Percentiles rank a stretch among this genome's conserved stretches.
Conservation (phyloP, 2,888 invertebrate genomes). For the Lamellibrachia columna region DNA sequence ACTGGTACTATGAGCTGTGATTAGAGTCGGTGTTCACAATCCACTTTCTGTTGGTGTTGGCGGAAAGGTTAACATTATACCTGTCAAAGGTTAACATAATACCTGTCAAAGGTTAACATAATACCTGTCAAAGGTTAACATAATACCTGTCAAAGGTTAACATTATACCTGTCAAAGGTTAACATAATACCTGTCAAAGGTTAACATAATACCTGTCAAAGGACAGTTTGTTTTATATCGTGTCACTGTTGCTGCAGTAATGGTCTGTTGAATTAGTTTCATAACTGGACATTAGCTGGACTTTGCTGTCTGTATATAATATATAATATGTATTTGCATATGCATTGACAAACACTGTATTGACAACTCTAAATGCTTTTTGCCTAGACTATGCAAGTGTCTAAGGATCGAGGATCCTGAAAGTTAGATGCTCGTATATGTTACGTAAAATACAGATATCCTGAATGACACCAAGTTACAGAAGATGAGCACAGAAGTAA, state of each 20-base stretch:
- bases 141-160: neutral
- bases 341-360: neutral
- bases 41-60: neutral
- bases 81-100: neutral
- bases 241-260: neutral
- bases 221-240: neutral
- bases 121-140: neutral
- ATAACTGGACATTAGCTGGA: neutral
- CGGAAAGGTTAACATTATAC: neutral
- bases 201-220: neutral
- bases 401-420: too few species aligned
- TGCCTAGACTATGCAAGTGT: too few species aligned
- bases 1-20: neutral
- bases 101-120: neutral
- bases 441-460: too few species aligned
- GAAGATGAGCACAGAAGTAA: too few species aligned
- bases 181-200: too few species aligned
- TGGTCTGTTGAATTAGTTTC: neutral
- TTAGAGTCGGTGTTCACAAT: neutral
- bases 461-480: too few species aligned
- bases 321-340: neutral
- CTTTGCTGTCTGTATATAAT: neutral
- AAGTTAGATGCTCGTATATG: too few species aligned
- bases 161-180: neutral
- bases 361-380: neutral